Percentiles rank a stretch among this genome's conserved stretches.
Evolutionary conservation across 1,140 invertebrate species (phyloP).

Genomic region (Daktulosphaira vitifoliae): DNA sequence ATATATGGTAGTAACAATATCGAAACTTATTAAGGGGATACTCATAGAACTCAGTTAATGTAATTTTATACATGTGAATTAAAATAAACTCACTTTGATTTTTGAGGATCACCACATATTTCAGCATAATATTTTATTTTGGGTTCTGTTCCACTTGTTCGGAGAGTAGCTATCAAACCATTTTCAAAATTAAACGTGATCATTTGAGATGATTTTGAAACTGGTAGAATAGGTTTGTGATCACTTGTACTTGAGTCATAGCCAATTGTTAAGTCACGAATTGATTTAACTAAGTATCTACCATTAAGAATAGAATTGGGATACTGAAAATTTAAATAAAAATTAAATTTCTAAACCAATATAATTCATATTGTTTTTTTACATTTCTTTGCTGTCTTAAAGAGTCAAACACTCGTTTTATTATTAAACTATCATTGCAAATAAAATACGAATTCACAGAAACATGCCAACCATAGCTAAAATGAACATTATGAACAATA

Average conservation of each 20-base stretch:
- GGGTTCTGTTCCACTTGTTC: conserved; percentile 97
- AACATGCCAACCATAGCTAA: conserved; percentile 72
- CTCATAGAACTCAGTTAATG: neutral
- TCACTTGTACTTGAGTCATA: conserved; percentile 68
- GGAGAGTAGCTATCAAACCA: conserved; percentile 75
- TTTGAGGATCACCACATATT: conserved; percentile 58
- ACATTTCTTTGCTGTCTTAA: conserved; percentile 62
- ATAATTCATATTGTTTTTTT: conserved; percentile 40
- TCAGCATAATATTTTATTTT: conserved; percentile 98
- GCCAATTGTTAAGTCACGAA: conserved; percentile 84
- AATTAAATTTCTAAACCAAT: no score
- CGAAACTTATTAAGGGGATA: neutral
- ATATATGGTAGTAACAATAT: neutral
- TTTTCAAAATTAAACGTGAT: conserved; percentile 90
- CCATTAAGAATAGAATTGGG: conserved; percentile 59
- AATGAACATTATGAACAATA: no score
- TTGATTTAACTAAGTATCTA: conserved; percentile 59
- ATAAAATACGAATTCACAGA: conserved; percentile 82
- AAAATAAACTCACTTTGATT: conserved; percentile 48
- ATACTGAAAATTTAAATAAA: conserved; percentile 54
- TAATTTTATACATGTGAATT: neutral
- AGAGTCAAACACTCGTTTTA: conserved; percentile 70
- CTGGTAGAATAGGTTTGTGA: conserved; percentile 65
- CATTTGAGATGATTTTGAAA: conserved; percentile 79
- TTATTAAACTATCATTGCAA: conserved; percentile 63